Evolutionary conservation across 2,888 invertebrate genomes (phyloP).

Genomic region (Hedya salicella): DNA sequence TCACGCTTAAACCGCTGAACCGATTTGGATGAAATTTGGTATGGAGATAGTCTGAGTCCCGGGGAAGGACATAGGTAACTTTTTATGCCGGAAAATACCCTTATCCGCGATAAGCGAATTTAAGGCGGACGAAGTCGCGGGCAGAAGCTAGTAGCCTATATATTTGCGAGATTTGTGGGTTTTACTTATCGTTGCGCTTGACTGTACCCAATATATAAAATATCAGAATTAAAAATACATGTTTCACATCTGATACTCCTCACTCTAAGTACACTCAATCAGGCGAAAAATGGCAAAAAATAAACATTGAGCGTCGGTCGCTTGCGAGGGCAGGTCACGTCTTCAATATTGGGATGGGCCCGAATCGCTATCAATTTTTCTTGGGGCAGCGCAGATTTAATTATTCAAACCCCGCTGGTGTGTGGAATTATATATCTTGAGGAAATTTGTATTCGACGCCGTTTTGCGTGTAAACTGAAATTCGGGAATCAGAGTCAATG

Average conservation of each 20-base stretch:
- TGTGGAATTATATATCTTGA: slow-evolving; percentile 41
- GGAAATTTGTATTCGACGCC: slow-evolving; percentile 30
- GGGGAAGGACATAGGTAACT: no score
- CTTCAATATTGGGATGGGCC: slow-evolving; percentile 75
- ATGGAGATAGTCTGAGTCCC: no score
- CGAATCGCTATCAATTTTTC: slow-evolving; percentile 78
- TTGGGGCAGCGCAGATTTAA: slow-evolving; percentile 68
- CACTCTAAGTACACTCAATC: slow-evolving; percentile 48
- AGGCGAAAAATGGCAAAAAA: slow-evolving; percentile 58
- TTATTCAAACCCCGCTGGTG: slow-evolving; percentile 63
- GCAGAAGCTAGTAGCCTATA: no score
- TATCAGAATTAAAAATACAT: slow-evolving; percentile 18
- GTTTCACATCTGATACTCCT: slow-evolving; percentile 5
- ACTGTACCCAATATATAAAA: no score
- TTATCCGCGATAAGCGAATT: no score
- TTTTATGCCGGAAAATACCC: no score
- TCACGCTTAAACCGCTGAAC: no score
- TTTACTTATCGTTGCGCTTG: no score
- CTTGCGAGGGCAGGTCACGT: slow-evolving; percentile 64
- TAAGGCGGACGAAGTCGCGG: no score
- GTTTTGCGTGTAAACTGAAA: neutral
- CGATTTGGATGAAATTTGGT: no score
- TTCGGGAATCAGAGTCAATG: no score
- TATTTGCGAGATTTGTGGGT: no score
- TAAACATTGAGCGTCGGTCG: slow-evolving; percentile 49